Conservation (phyloP, 2,113 vertebrate species). For the Psittacula cyanocephala region DNA sequence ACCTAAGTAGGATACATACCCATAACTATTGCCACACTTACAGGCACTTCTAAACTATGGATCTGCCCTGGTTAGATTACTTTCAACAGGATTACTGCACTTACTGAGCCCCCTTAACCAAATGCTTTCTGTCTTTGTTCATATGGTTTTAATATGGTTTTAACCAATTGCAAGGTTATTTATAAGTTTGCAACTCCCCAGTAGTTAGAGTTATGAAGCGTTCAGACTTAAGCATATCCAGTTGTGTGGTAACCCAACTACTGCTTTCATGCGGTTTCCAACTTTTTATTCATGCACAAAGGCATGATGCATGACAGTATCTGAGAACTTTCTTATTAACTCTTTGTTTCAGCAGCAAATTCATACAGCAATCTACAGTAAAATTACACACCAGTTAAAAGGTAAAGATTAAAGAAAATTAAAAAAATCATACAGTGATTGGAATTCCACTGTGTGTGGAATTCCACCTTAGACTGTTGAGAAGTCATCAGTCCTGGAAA, state of each 20-base stretch:
- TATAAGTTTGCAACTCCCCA: slow-evolving; percentile 93
- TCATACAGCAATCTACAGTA: slow-evolving; percentile 22
- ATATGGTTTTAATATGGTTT: slow-evolving; percentile 92
- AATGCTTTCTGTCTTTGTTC: slow-evolving; percentile 76
- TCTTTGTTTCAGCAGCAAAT: slow-evolving; percentile 65
- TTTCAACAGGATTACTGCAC: slow-evolving; percentile 74
- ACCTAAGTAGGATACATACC: background rate
- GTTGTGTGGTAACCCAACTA: slow-evolving; percentile 86
- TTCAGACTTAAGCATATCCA: slow-evolving; percentile 92
- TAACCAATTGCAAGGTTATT: slow-evolving; percentile 94
- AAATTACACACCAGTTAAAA: slow-evolving; percentile 23
- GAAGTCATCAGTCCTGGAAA: background rate
- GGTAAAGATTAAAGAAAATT: background rate
- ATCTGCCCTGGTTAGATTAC: slow-evolving; percentile 67
- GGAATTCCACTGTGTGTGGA: background rate
- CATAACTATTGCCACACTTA: slow-evolving; percentile 13
- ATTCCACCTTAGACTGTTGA: background rate
- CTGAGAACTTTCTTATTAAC: slow-evolving; percentile 70
- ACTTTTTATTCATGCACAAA: slow-evolving; percentile 73
- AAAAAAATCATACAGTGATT: background rate
- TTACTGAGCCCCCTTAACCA: slow-evolving; percentile 74
- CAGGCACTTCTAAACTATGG: slow-evolving; percentile 44
- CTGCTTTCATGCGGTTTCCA: slow-evolving; percentile 86
- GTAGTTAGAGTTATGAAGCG: slow-evolving; percentile 89
- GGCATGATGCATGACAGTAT: slow-evolving; percentile 71